These are phyloP conservation scores for Charina bottae DNA, from an alignment of 2,113 vertebrate genomes.

Conservation along the genomic window DNA sequence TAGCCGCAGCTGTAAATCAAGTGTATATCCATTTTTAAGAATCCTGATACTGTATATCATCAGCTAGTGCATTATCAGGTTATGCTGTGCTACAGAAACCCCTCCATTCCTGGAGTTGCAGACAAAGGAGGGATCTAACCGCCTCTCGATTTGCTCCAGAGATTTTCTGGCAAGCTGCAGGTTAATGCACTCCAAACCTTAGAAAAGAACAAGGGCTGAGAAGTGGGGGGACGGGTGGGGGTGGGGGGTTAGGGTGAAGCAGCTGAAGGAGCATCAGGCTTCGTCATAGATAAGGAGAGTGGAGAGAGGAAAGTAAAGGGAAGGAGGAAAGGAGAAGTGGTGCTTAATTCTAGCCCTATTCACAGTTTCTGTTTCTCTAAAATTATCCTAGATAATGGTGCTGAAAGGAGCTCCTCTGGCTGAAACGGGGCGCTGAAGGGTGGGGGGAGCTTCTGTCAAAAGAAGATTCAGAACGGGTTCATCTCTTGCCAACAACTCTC, in stretches of 20 bases:
- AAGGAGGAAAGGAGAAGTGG: conserved; percentile 20
- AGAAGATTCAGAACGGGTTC: neutral
- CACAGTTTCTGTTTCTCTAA: neutral
- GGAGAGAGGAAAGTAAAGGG: neutral
- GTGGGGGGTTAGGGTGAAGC: neutral
- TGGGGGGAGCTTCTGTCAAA: neutral
- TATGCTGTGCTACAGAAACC: neutral
- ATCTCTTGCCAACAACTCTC: neutral
- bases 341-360: conserved; percentile 5
- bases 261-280: neutral
- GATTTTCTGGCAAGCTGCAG: neutral
- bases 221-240: neutral
- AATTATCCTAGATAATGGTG: neutral
- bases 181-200: conserved; percentile 11
- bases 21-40: neutral
- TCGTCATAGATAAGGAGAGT: neutral
- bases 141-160: neutral
- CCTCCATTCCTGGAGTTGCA: neutral
- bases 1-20: neutral
- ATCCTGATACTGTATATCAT: neutral
- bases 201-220: neutral
- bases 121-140: neutral
- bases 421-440: neutral
- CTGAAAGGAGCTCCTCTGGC: neutral
- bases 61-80: neutral